Percentiles rank a stretch among this genome's conserved stretches.
phyloP scores from a whole-genome alignment of 1,140 invertebrate species.

The Galendromus occidentalis region DNA sequence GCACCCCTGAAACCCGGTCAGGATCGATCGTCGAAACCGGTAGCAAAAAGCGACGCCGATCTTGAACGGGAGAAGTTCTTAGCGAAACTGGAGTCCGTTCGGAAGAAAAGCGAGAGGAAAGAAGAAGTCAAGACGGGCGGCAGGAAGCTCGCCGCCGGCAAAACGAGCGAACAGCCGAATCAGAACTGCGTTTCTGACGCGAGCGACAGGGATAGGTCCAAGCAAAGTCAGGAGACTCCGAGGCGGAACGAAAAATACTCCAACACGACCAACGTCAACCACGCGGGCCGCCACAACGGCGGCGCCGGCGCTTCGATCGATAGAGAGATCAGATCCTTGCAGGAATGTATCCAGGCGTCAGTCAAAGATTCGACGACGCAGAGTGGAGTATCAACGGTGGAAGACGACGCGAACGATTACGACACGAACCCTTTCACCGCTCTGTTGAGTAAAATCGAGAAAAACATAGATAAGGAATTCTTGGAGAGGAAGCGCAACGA shows the following conservation, averaged over 20 bases:
- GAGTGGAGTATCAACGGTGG: background rate
- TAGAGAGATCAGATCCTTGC: background rate
- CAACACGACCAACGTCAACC: background rate
- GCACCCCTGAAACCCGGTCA: too few relatives aligned
- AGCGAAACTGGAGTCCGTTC: conserved; percentile 3
- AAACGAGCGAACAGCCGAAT: background rate
- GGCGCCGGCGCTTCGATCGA: background rate
- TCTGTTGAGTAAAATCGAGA: conserved; percentile 5
- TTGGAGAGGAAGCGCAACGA: conserved; percentile 10
- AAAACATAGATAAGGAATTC: conserved; percentile 10
- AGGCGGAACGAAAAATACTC: background rate
- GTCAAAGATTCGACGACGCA: background rate
- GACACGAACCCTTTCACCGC: conserved; percentile 10
- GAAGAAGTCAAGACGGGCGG: background rate
- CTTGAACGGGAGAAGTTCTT: conserved; percentile 5
- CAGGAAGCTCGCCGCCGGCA: background rate
- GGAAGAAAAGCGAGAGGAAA: conserved; percentile 4
- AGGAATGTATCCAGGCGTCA: background rate
- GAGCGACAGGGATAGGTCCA: background rate
- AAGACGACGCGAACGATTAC: conserved; percentile 2
- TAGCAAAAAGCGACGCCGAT: conserved; percentile 10
- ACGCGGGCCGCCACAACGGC: background rate
- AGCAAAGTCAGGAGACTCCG: background rate
- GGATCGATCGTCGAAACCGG: too few relatives aligned
- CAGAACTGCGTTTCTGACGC: background rate